These are phyloP conservation scores for Tinamus guttatus DNA, from an alignment of 2,113 vertebrate species.

Conservation along the genomic window DNA sequence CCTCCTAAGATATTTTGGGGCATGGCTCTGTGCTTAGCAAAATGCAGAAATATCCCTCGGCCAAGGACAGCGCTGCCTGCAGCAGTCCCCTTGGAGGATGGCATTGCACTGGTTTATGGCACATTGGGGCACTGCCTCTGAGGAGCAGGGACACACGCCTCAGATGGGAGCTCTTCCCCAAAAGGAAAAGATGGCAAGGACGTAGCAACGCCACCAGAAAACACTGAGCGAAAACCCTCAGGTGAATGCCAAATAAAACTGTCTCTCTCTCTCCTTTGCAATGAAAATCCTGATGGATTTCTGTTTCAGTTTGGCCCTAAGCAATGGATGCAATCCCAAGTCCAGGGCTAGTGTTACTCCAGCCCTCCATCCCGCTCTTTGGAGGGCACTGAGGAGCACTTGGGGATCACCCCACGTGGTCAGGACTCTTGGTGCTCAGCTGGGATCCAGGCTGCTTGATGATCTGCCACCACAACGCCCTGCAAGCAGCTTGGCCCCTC, in stretches of 20 bases:
- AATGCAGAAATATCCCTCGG: neutral
- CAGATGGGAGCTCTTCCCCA: neutral
- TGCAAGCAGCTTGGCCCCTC: accelerated
- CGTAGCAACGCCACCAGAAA: neutral
- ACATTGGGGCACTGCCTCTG: neutral
- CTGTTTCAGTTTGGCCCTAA: neutral
- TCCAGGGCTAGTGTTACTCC: neutral
- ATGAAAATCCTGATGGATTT: neutral
- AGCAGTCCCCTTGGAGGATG: neutral
- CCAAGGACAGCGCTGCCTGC: neutral
- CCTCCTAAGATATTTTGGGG: neutral
- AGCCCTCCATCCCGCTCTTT: neutral
- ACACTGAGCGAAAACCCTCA: neutral
- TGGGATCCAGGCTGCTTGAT: neutral
- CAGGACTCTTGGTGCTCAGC: neutral
- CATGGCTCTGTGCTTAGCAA: accelerated
- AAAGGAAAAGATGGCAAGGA: neutral
- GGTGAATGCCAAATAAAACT: neutral
- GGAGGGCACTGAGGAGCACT: neutral
- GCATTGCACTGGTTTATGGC: neutral
- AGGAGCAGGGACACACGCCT: neutral
- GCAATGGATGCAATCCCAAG: accelerated
- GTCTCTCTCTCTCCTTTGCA: neutral
- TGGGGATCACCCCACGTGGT: neutral
- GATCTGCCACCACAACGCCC: accelerated